A percentile compares a stretch with the other conserved stretches of the same genome.
Evolutionary conservation across 2,113 vertebrate species (phyloP).

Genomic region (Chaetura pelagica): DNA sequence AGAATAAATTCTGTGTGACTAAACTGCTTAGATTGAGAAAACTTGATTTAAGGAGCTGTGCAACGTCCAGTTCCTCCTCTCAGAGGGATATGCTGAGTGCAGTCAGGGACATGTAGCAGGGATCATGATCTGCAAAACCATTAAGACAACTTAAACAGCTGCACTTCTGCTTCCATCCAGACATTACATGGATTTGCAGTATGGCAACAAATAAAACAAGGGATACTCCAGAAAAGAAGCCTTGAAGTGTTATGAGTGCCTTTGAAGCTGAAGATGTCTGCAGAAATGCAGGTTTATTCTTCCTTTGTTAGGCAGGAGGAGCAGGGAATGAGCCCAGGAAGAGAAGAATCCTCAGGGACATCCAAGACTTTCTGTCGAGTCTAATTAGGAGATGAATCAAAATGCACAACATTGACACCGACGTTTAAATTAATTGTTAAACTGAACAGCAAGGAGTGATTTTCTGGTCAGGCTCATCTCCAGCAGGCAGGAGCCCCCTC

Average conservation of each 20-base stretch:
- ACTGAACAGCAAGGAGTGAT: not conserved
- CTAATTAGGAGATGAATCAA: not conserved
- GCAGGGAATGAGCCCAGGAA: not conserved
- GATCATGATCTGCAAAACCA: fast-evolving
- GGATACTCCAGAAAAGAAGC: not conserved
- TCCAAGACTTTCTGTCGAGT: not conserved
- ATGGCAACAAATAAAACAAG: not conserved
- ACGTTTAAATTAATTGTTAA: not conserved
- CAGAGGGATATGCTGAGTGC: not conserved
- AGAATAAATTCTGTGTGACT: not conserved
- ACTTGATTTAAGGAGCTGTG: not conserved
- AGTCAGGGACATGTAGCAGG: not conserved
- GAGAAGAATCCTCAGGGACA: not conserved
- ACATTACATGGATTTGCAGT: not conserved
- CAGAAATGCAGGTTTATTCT: not conserved
- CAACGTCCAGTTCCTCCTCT: not conserved
- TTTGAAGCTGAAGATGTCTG: not conserved
- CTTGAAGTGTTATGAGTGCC: not conserved
- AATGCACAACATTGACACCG: fast-evolving
- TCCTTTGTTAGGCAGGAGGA: not conserved
- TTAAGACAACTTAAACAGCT: not conserved
- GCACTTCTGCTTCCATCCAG: not conserved
- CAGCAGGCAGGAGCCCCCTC: not conserved
- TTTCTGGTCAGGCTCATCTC: not conserved
- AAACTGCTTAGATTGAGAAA: not conserved